Base-by-base conservation (phyloP, 2,113 vertebrate genomes). In the Trichomycterus rosablanca region DNA sequence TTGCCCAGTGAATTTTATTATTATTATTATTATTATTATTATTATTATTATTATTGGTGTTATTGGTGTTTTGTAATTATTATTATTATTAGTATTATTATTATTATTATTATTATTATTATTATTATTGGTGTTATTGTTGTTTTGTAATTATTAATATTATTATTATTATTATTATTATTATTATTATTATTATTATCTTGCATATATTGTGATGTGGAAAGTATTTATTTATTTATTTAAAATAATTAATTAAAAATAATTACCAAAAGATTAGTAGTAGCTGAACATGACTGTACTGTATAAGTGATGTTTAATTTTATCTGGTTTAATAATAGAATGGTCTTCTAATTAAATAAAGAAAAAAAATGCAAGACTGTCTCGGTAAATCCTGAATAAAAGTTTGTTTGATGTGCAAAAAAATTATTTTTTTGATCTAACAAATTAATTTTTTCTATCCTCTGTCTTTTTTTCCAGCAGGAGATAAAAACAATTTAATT, bases 241-340 rank as follows among this genome's bases (percentile, higher is more conserved):
- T 87, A 89, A 89, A 89, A 89, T 86, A 89, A 89, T 89, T 86
- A 89, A 88, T 89, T 89, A 88, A 89, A 89, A 89, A 90, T 88
- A 88, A 89, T 90, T 88, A 90, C 84, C 82, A 80, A 87, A 87
- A 90, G 87, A 90, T 90, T 90, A 88, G 85, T 87, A 80, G 83
- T 85, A 81, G 87, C 87, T 82, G 84, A 80, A 86, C 84, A 84
- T 68, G 81, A 84, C 87, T 87, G 83, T 78, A 83, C 81, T 81
- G 85, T 88, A 85, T 87, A 84, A 88, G 85, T 85, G 85, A 86
- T 88, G 87, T 89, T 88, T 86, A 84, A 78, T 86, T 88, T 90
- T 86, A 90, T 89, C 85, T 85, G 78, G 77, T 74, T 82, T 86
- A 89, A 90, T 89, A 90, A 88, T 88, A 84, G 80, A 84, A 85